A percentile compares a stretch with the other conserved stretches of the same genome.
phyloP scores from a whole-genome alignment of 30 jellyfish, hydroid and myxozoan species.

The Cassiopea xamachana region DNA sequence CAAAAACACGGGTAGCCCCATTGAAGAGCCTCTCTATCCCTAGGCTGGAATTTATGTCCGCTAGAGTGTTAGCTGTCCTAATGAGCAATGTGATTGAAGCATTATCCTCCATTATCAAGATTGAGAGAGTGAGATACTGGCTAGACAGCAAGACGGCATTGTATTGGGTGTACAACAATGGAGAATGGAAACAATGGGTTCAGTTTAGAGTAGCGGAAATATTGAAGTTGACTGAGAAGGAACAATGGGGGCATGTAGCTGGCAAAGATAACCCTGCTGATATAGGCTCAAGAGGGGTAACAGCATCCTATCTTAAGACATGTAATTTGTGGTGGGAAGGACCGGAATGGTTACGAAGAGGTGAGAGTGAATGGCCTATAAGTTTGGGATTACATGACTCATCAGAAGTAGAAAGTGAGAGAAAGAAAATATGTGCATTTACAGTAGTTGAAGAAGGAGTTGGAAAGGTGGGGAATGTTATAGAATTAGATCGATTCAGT shows the following conservation, averaged over 20 bases:
- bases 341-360: constrained; percentile 29
- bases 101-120: neutral
- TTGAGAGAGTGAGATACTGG: neutral
- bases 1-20: constrained; percentile 66
- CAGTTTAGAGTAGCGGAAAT: constrained; percentile 48
- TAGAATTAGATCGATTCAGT: constrained; percentile 16
- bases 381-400: constrained; percentile 3
- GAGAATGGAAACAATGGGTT: constrained; percentile 43
- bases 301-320: neutral
- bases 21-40: constrained; percentile 16
- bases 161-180: constrained; percentile 29
- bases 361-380: constrained; percentile 48
- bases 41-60: constrained; percentile 35
- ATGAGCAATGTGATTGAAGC: constrained; percentile 15
- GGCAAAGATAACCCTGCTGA: constrained; percentile 43
- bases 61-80: constrained; percentile 1
- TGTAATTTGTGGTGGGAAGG: constrained; percentile 54
- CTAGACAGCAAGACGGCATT: constrained; percentile 42
- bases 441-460: neutral
- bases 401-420: constrained; percentile 25
- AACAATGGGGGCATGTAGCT: constrained; percentile 37
- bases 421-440: constrained; percentile 26
- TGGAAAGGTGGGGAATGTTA: constrained; percentile 2
- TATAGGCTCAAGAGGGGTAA: constrained; percentile 26
- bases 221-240: neutral